Percentiles rank a stretch among this genome's conserved stretches.
These are phyloP conservation scores for Neotoma lepida DNA, from an alignment of 2,113 vertebrate species.

Conservation along the genomic window DNA sequence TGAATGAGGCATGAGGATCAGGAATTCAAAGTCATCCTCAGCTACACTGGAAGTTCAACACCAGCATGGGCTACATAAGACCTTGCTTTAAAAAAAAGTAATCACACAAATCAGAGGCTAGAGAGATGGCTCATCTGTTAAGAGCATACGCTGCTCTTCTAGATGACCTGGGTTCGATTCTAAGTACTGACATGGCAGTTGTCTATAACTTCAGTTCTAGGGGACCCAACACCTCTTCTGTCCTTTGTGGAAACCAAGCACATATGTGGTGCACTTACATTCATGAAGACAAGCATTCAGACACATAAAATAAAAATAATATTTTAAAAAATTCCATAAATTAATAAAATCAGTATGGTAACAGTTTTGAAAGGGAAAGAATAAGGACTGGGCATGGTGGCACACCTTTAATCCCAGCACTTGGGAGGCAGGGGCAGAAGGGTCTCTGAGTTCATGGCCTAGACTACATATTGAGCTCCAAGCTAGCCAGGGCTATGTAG, in stretches of 20 bases:
- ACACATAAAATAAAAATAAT: not conserved
- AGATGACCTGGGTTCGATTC: not conserved
- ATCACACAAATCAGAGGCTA: not conserved
- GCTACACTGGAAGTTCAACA: not conserved
- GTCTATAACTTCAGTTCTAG: not conserved
- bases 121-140: not conserved
- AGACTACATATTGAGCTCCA: not conserved
- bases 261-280: no score
- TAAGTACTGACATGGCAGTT: not conserved
- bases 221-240: not conserved
- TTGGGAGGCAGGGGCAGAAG: not conserved
- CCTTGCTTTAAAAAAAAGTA: not conserved
- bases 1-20: not conserved
- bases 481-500: not conserved
- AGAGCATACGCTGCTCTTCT: no score
- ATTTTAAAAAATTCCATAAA: not conserved
- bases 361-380: not conserved
- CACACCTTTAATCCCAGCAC: not conserved
- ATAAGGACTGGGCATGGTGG: not conserved
- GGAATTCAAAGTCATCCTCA: not conserved
- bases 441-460: not conserved
- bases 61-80: not conserved
- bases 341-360: not conserved
- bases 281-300: not conserved
- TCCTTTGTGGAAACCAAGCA: not conserved